phyloP scores from a whole-genome alignment of 2,888 invertebrate genomes.

The Eupithecia subumbrata region DNA sequence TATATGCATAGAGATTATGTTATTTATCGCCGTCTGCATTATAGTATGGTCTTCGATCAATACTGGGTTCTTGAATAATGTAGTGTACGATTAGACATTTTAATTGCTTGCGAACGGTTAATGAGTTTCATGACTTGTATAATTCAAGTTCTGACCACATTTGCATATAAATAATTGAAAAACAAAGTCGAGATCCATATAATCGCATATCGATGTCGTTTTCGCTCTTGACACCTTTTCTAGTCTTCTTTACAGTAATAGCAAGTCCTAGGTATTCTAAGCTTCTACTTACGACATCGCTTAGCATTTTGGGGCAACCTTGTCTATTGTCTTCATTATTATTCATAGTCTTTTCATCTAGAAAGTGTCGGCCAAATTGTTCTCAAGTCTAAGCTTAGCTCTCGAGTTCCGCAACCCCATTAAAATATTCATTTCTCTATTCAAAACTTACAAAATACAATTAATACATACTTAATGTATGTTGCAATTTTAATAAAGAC shows the following conservation, averaged over 20 bases:
- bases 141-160: neutral
- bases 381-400: neutral
- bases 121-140: slow-evolving; percentile 8
- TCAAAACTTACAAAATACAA: too few relatives aligned
- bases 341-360: slow-evolving; percentile 5
- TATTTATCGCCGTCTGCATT: slow-evolving; percentile 14
- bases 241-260: neutral
- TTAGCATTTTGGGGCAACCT: slow-evolving; percentile 17
- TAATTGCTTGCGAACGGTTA: slow-evolving; percentile 6
- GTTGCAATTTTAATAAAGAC: slow-evolving; percentile 4
- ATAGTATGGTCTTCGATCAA: slow-evolving; percentile 12
- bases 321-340: slow-evolving; percentile 22
- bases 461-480: neutral
- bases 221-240: neutral
- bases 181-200: neutral
- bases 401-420: slow-evolving; percentile 19
- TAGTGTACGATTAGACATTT: slow-evolving; percentile 2
- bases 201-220: neutral
- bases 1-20: slow-evolving; percentile 22
- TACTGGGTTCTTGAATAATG: slow-evolving; percentile 15
- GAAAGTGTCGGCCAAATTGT: slow-evolving; percentile 12
- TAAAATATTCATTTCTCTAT: slow-evolving; percentile 7
- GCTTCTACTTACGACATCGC: slow-evolving; percentile 18
- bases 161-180: neutral
- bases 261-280: neutral